phyloP scores from a whole-genome alignment of 2,113 vertebrate species.

The Epinephelus cyanopodus region DNA sequence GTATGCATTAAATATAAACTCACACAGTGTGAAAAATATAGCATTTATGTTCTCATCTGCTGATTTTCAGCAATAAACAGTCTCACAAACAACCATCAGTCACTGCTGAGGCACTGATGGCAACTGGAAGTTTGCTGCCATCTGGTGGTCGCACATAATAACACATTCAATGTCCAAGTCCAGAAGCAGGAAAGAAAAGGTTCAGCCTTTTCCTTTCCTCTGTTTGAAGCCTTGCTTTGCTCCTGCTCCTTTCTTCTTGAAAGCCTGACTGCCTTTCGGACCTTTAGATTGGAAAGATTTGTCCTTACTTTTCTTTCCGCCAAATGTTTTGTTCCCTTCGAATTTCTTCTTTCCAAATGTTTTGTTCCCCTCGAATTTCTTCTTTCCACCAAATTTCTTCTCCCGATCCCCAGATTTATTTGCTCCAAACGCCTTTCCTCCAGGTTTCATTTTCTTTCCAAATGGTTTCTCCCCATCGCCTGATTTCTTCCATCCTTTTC shows the following conservation, averaged over 20 bases:
- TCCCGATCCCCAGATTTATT: slow-evolving; percentile 58
- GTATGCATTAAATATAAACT: slow-evolving; percentile 12
- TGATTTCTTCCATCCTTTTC: slow-evolving; percentile 59
- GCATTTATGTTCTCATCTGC: background rate
- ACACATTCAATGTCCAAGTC: slow-evolving; percentile 21
- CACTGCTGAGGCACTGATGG: background rate
- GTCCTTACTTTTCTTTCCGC: slow-evolving; percentile 62
- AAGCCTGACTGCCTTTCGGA: slow-evolving; percentile 67
- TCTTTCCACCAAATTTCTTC: slow-evolving; percentile 52
- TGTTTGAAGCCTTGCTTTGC: slow-evolving; percentile 76
- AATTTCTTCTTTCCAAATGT: slow-evolving; percentile 59
- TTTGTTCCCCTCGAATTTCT: slow-evolving; percentile 55
- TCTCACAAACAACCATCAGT: background rate
- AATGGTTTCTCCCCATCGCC: slow-evolving; percentile 56
- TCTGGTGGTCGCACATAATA: slow-evolving; percentile 17
- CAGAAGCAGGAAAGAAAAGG: background rate
- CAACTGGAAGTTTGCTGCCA: slow-evolving; percentile 25
- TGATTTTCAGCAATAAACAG: slow-evolving; percentile 39
- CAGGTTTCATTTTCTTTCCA: slow-evolving; percentile 48
- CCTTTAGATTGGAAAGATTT: slow-evolving; percentile 67
- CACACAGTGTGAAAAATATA: slow-evolving; percentile 34
- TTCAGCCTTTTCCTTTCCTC: slow-evolving; percentile 80
- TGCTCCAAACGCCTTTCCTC: slow-evolving; percentile 62
- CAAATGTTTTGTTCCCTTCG: slow-evolving; percentile 49
- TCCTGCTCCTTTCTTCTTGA: slow-evolving; percentile 65